phyloP scores from a whole-genome alignment of 2,113 vertebrate genomes.

The Lucifuga dentata region DNA sequence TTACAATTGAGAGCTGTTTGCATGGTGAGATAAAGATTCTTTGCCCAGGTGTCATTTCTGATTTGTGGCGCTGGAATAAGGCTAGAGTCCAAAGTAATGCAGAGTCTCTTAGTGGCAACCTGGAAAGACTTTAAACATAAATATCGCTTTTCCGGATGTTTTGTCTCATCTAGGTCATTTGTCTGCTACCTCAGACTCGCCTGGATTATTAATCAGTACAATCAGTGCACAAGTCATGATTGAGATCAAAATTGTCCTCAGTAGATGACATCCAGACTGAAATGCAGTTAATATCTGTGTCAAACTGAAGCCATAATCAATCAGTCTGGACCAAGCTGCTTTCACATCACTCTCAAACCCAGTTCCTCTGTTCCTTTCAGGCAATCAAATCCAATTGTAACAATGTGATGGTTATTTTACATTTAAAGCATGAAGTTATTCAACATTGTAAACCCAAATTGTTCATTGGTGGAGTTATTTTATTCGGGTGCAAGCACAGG shows the following conservation, averaged over 20 bases:
- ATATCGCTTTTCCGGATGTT: background rate
- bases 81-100: background rate
- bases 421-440: too few relatives aligned
- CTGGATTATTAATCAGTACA: background rate
- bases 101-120: background rate
- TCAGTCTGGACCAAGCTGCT: background rate
- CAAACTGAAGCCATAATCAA: too few relatives aligned
- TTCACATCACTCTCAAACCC: too few relatives aligned
- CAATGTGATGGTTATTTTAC: too few relatives aligned
- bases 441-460: too few relatives aligned
- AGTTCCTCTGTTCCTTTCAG: too few relatives aligned
- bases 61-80: too few relatives aligned
- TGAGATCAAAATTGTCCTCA: background rate
- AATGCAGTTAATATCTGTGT: background rate
- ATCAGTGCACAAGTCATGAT: slow-evolving; percentile 1
- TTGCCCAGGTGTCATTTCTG: too few relatives aligned
- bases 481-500: too few relatives aligned
- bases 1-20: too few relatives aligned
- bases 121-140: background rate
- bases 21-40: too few relatives aligned
- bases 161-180: background rate
- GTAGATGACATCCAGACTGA: background rate
- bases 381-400: background rate
- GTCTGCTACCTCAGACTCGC: background rate
- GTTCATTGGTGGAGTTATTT: too few relatives aligned